These are phyloP conservation scores for Platanista minor DNA, from an alignment of 2,113 vertebrate genomes.

Conservation along the genomic window DNA sequence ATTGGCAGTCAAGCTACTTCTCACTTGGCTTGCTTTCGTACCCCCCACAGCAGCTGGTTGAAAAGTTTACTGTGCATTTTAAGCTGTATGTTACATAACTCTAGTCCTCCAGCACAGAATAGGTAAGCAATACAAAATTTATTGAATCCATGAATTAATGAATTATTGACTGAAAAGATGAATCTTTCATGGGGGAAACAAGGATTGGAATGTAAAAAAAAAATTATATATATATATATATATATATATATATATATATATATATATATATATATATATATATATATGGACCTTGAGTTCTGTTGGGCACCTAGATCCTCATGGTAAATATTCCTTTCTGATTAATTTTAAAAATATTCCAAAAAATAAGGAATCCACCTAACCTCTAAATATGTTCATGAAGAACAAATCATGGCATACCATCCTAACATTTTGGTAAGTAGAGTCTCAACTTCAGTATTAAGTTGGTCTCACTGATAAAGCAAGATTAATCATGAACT, in stretches of 20 bases:
- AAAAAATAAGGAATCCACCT: neutral
- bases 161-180: neutral
- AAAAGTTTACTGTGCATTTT: neutral
- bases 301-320: neutral
- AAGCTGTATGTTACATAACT: neutral
- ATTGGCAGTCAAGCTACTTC: neutral
- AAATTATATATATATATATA: neutral
- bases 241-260: neutral
- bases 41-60: neutral
- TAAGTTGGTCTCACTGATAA: constrained; percentile 8
- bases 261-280: neutral
- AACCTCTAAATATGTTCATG: neutral
- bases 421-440: constrained; percentile 7
- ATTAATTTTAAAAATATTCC: neutral
- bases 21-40: neutral
- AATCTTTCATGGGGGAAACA: neutral
- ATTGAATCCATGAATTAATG: neutral
- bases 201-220: neutral
- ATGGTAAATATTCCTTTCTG: neutral
- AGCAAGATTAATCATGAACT: neutral
- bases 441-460: neutral
- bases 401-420: neutral
- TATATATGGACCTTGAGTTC: neutral
- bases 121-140: neutral
- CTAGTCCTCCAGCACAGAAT: neutral